These are phyloP conservation scores for Enteromius argenteus DNA, from an alignment of 2,797 vertebrate species.

Conservation along the genomic window DNA sequence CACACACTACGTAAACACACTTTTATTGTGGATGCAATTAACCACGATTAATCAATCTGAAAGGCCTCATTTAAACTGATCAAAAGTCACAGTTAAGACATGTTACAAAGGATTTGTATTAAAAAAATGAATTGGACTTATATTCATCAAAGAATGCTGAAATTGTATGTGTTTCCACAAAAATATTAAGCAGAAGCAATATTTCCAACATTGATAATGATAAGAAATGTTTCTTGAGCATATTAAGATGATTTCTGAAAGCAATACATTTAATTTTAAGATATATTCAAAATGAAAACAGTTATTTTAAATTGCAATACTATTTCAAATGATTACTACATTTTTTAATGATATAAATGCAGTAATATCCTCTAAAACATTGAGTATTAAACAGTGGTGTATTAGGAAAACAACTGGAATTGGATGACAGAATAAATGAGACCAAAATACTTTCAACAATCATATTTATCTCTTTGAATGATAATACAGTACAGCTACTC, in stretches of 20 bases:
- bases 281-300: not conserved
- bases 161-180: not conserved
- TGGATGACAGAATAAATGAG: not conserved
- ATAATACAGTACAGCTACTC: constrained; percentile 23
- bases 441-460: not conserved
- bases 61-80: not conserved
- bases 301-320: not conserved
- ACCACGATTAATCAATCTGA: no score
- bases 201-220: no score
- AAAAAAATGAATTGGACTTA: not conserved
- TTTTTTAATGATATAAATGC: not conserved
- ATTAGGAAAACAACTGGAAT: not conserved
- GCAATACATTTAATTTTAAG: not conserved
- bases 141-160: not conserved
- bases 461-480: constrained; percentile 20
- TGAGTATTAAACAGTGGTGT: not conserved
- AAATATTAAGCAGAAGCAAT: no score
- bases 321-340: not conserved
- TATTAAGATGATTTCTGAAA: not conserved
- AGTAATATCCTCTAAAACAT: not conserved
- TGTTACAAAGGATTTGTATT: not conserved
- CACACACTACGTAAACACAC: not conserved
- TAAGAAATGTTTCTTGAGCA: not conserved
- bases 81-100: not conserved
- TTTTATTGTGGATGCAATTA: not conserved